Percentiles rank a stretch among this genome's conserved stretches.
These are phyloP conservation scores for Hylyphantes graminicola DNA, from an alignment of 1,140 invertebrate species.

Conservation along the genomic window DNA sequence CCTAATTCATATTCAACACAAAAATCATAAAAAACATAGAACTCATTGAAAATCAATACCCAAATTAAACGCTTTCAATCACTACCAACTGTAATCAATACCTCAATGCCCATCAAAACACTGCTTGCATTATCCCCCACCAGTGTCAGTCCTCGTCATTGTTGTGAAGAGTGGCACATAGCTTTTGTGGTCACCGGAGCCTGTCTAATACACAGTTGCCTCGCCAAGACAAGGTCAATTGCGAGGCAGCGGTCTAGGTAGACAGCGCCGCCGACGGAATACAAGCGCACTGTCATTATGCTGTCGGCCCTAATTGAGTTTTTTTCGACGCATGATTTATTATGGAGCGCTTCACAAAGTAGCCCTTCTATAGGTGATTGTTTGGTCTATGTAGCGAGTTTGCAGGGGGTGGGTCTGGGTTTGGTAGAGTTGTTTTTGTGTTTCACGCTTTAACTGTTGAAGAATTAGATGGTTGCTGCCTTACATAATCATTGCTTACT, in stretches of 20 bases:
- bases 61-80: too few relatives aligned
- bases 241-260: conserved; percentile 28
- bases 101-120: too few relatives aligned
- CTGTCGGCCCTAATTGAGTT: conserved; percentile 53
- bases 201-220: conserved; percentile 29
- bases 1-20: too few relatives aligned
- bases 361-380: neutral
- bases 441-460: too few relatives aligned
- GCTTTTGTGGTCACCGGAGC: conserved; percentile 18
- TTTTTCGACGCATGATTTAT: conserved; percentile 48
- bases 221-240: conserved; percentile 52
- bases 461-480: too few relatives aligned
- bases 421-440: too few relatives aligned
- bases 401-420: neutral
- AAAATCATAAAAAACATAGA: too few relatives aligned
- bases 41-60: too few relatives aligned
- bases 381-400: neutral
- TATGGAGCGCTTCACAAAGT: conserved; percentile 1
- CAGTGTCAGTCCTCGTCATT: too few relatives aligned
- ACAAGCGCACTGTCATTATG: conserved; percentile 48
- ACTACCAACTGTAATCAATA: too few relatives aligned
- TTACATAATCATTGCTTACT: too few relatives aligned
- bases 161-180: conserved; percentile 17
- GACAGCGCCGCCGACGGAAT: conserved; percentile 44
- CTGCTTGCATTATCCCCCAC: too few relatives aligned